phyloP scores from a whole-genome alignment of 2,888 invertebrate genomes.

The Pyrocoelia pectoralis region DNA sequence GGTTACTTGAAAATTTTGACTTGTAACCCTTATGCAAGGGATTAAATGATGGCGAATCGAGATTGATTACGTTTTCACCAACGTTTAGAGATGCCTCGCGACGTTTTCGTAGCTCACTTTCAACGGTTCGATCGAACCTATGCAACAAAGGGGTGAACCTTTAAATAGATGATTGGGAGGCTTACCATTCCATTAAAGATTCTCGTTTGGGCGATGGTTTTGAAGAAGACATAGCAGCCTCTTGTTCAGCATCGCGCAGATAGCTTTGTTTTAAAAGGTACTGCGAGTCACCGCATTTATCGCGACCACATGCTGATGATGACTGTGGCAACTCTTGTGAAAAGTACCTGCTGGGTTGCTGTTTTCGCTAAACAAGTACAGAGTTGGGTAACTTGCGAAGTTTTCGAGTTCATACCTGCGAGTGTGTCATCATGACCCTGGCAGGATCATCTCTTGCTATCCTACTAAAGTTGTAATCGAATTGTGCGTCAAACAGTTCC shows the following conservation, averaged over 20 bases:
- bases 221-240: background rate
- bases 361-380: background rate
- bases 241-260: background rate
- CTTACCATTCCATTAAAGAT: slow-evolving; percentile 22
- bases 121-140: slow-evolving; percentile 41
- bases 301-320: background rate
- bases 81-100: slow-evolving; percentile 27
- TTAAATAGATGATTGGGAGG: background rate
- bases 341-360: background rate
- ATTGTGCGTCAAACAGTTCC: slow-evolving; percentile 25
- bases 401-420: slow-evolving; percentile 3
- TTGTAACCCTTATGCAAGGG: background rate
- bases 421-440: slow-evolving; percentile 5
- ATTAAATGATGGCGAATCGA: slow-evolving; percentile 19
- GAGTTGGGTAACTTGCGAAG: background rate
- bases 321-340: background rate
- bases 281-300: background rate
- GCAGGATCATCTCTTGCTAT: slow-evolving; percentile 15
- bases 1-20: slow-evolving; percentile 5
- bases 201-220: slow-evolving; percentile 16
- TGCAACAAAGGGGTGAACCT: background rate
- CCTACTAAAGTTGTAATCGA: slow-evolving; percentile 20
- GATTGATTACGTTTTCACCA: slow-evolving; percentile 25
- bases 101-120: slow-evolving; percentile 37
- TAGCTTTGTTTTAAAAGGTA: slow-evolving; percentile 12